Base-by-base conservation (phyloP, 2,888 invertebrate genomes). In the Iselma pallidipennis region DNA sequence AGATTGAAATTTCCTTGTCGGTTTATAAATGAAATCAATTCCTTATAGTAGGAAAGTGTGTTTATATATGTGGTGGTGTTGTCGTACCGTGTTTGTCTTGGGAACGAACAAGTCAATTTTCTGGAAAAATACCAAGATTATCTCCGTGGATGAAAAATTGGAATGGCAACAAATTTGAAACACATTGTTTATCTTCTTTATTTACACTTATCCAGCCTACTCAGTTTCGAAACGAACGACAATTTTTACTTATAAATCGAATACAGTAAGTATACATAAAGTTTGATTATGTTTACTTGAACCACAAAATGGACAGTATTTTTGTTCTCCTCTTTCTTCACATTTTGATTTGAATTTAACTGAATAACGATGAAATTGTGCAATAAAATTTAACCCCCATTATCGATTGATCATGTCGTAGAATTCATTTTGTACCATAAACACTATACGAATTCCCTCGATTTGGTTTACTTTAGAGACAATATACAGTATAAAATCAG, bases 11-110 rank as follows among this genome's bases (percentile, higher is more conserved):
- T 73, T 70, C 71, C 71, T 65, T 70, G 73, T 70, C 76, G 69
- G 72, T 74, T 21, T 75, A 76, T 75, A 76, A 76, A 77, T 76
- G 77, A 75, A 77, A 77, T 77, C 75, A 76, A 77, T 77, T 76
- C 72, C 66, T 64, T 61, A 59, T 69, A 66, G 68, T 71, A 69
- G 69, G 59, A 55, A 61, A 64, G 4, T 6, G 16, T 12, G 14
- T 9, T 1, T 21, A 1, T 37, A 16, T 37, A 2, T 16, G 37
- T 37, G 16, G 16, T 29, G 12, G 12, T 19, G 16, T 63, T 66
- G 70, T 71, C 70, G 66, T 70, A 66, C 65, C 59, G 66, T 73
- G 74, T 76, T 75, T 75, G 73, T 74, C 71, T 74, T 72, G 66
- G 66, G 59, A 67, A 67, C 69, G 72, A 73, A 74, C 75, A 74